Percentiles rank a stretch among this genome's conserved stretches.
These are phyloP conservation scores for Polyergus mexicanus DNA, from an alignment of 1,140 invertebrate species.

Conservation along the genomic window DNA sequence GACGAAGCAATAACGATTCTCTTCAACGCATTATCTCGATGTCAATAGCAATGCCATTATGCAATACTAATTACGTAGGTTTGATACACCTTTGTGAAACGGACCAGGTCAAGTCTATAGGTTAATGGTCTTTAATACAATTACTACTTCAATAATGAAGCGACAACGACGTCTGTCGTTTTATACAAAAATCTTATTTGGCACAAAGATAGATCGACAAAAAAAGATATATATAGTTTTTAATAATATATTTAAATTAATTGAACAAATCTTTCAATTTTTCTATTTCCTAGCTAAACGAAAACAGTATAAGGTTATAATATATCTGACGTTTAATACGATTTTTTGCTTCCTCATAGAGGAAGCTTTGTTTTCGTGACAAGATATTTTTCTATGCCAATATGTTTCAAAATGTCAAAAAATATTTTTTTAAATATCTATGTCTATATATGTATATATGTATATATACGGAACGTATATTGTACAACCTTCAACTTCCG, in stretches of 20 bases:
- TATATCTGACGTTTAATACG: not conserved
- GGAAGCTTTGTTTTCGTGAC: too few relatives aligned
- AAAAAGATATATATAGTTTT: not conserved
- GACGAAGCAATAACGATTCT: not conserved
- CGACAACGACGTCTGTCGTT: not conserved
- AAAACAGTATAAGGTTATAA: not conserved
- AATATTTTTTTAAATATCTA: too few relatives aligned
- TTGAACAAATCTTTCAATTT: not conserved
- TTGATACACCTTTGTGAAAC: not conserved
- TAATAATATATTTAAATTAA: not conserved
- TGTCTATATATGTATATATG: too few relatives aligned
- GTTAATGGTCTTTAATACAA: not conserved
- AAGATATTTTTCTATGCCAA: too few relatives aligned
- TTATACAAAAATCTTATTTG: not conserved
- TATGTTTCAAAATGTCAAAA: too few relatives aligned
- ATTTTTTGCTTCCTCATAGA: not conserved
- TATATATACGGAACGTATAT: too few relatives aligned
- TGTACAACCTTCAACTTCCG: too few relatives aligned
- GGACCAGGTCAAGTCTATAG: conserved; percentile 17
- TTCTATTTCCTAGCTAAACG: not conserved
- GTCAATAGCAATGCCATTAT: conserved; percentile 10
- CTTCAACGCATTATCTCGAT: not conserved
- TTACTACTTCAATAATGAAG: not conserved
- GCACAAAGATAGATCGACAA: not conserved
- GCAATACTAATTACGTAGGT: not conserved